These are phyloP conservation scores for Scomber colias DNA, from an alignment of 2,113 vertebrate species.

Conservation along the genomic window DNA sequence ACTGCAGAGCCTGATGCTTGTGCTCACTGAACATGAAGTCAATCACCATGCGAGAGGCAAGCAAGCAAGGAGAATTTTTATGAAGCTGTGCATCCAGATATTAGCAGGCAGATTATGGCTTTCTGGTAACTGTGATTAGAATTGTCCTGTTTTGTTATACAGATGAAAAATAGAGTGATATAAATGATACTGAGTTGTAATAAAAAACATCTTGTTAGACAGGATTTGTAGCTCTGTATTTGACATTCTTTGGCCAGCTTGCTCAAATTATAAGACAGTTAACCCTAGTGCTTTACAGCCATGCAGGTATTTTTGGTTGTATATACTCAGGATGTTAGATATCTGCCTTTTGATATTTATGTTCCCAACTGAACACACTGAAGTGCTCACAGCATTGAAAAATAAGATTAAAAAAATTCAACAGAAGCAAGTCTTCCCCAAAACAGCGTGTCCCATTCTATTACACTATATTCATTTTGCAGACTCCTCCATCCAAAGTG, in stretches of 20 bases:
- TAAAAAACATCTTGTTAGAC: slow-evolving; percentile 23
- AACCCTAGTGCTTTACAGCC: not conserved
- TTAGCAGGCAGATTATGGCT: slow-evolving; percentile 20
- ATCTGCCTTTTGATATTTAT: not conserved
- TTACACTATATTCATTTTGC: not conserved
- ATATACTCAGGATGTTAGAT: not conserved
- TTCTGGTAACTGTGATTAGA: not conserved
- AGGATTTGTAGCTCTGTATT: slow-evolving; percentile 14
- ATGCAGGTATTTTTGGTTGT: slow-evolving; percentile 13
- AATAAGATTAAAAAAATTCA: not conserved
- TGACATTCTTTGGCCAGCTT: slow-evolving; percentile 2
- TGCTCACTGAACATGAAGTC: slow-evolving; percentile 41
- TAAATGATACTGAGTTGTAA: not conserved
- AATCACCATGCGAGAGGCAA: slow-evolving; percentile 29
- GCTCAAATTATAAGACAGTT: slow-evolving; percentile 18
- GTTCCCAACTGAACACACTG: not conserved
- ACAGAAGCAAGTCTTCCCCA: not conserved
- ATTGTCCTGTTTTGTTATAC: not conserved
- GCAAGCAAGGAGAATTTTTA: slow-evolving; percentile 6
- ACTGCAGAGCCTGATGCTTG: slow-evolving; percentile 16
- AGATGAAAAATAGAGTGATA: not conserved
- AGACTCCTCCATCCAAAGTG: not conserved
- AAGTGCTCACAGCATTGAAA: not conserved
- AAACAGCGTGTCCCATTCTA: not conserved
- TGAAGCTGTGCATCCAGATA: slow-evolving; percentile 25